Evolutionary conservation across 2,888 invertebrate genomes (phyloP).

Genomic region (Geotrupes spiniger): DNA sequence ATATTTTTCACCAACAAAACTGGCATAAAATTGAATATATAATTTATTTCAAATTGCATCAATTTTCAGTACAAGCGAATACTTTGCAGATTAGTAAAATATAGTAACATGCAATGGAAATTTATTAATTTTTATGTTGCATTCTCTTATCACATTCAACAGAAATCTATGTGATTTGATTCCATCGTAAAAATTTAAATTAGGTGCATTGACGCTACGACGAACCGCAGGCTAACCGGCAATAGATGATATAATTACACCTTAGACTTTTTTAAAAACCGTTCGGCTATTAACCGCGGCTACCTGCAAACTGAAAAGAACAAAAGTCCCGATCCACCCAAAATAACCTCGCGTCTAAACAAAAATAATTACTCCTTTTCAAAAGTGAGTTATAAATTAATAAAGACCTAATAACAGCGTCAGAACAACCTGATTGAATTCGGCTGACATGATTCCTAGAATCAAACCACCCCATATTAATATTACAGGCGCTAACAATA

Average conservation of each 20-base stretch:
- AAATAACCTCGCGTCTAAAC: conserved; percentile 3
- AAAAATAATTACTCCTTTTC: conserved; percentile 17
- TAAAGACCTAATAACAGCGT: conserved; percentile 30
- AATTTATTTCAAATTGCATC: no score
- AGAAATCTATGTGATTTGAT: no score
- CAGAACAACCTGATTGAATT: conserved; percentile 30
- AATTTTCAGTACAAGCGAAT: no score
- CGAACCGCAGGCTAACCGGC: no score
- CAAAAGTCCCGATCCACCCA: neutral
- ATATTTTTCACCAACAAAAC: no score
- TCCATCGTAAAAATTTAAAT: no score
- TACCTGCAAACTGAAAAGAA: neutral
- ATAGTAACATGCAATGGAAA: no score
- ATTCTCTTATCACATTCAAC: no score
- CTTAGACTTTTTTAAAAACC: neutral
- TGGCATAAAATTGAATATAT: no score
- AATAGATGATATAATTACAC: neutral
- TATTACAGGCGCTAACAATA: conserved; percentile 33
- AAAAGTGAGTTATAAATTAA: conserved; percentile 25
- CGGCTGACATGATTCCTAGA: conserved; percentile 21
- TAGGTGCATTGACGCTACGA: no score
- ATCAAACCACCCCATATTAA: conserved; percentile 27
- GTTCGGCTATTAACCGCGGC: neutral
- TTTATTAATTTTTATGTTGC: no score
- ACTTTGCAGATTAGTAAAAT: no score